A percentile compares a stretch with the other conserved stretches of the same genome.
Evolutionary conservation across 30 jellyfish, hydroid and myxozoan genomes (phyloP).

Genomic region (Chrysaora quinquecirrha): DNA sequence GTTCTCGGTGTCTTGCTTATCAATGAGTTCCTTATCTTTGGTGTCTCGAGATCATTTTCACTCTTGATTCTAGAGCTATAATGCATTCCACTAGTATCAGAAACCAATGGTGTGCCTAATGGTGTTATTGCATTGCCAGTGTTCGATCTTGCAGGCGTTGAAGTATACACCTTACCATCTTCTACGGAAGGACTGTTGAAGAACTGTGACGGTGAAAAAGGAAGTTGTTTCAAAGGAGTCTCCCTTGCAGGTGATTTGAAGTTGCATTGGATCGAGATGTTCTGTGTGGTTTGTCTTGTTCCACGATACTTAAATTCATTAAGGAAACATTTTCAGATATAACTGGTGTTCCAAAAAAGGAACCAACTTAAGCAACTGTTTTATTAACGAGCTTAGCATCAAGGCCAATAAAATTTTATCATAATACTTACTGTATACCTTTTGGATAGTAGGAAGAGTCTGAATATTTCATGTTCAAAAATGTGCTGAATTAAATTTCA

Average conservation of each 20-base stretch:
- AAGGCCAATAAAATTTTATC: too few species aligned
- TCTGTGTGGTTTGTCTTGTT: slow-evolving; percentile 12
- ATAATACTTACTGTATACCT: too few species aligned
- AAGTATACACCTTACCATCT: slow-evolving; percentile 43
- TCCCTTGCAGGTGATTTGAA: slow-evolving; percentile 62
- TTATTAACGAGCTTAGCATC: too few species aligned
- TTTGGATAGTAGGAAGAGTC: too few species aligned
- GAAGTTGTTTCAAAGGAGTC: slow-evolving; percentile 81
- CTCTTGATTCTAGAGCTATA: slow-evolving; percentile 20
- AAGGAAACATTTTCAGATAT: too few species aligned
- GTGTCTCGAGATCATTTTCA: slow-evolving; percentile 58
- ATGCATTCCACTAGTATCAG: too few species aligned
- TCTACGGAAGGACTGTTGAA: slow-evolving; percentile 71
- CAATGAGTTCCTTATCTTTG: slow-evolving; percentile 38
- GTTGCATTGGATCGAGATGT: slow-evolving; percentile 49
- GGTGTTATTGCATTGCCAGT: slow-evolving; percentile 48
- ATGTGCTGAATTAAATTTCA: too few species aligned
- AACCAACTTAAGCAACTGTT: too few species aligned
- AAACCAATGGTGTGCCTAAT: slow-evolving; percentile 22
- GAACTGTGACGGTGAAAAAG: slow-evolving; percentile 93
- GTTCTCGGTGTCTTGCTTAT: slow-evolving; percentile 81
- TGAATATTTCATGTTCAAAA: too few species aligned
- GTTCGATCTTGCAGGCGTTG: slow-evolving; percentile 67
- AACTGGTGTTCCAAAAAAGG: too few species aligned
- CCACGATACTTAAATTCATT: too few species aligned